A percentile compares a stretch with the other conserved stretches of the same genome.
These are phyloP conservation scores for Tachystola acroxantha DNA, from an alignment of 2,888 invertebrate species.

Conservation along the genomic window DNA sequence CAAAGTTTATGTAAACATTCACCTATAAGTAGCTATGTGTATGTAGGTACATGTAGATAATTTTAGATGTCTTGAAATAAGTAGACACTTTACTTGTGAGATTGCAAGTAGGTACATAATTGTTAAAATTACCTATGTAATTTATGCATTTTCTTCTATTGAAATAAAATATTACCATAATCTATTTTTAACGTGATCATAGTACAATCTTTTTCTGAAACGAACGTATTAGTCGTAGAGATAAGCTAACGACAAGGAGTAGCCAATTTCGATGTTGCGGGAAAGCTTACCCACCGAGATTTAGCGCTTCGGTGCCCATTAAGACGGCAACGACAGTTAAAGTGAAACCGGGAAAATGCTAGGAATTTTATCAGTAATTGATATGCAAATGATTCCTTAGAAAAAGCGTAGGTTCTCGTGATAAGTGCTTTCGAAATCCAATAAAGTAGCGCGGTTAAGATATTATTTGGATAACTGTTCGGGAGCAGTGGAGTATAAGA, in stretches of 20 bases:
- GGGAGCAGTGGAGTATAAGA: background rate
- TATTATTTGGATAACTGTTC: background rate
- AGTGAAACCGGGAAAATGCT: conserved; percentile 39
- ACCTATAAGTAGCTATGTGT: too few species aligned
- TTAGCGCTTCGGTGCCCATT: conserved; percentile 47
- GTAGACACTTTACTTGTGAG: too few species aligned
- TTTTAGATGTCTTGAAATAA: too few species aligned
- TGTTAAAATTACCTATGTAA: too few species aligned
- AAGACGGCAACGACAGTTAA: conserved; percentile 41
- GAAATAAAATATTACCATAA: background rate
- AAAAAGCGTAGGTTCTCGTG: conserved; percentile 27
- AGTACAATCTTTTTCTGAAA: conserved; percentile 3
- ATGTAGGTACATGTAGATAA: too few species aligned
- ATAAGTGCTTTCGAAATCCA: conserved; percentile 8
- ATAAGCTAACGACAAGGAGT: conserved; percentile 46
- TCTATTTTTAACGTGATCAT: conserved; percentile 11
- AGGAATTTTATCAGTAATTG: conserved; percentile 45
- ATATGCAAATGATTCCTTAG: conserved; percentile 35
- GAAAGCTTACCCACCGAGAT: conserved; percentile 41
- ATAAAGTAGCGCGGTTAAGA: too few species aligned
- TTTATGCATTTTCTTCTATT: too few species aligned
- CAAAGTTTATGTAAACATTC: too few species aligned
- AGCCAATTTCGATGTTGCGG: conserved; percentile 50
- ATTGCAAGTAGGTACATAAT: too few species aligned
- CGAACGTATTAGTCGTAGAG: conserved; percentile 28